A percentile compares a stretch with the other conserved stretches of the same genome.
These are phyloP conservation scores for Epirrhoe alternata DNA, from an alignment of 2,888 invertebrate genomes.

Conservation along the genomic window DNA sequence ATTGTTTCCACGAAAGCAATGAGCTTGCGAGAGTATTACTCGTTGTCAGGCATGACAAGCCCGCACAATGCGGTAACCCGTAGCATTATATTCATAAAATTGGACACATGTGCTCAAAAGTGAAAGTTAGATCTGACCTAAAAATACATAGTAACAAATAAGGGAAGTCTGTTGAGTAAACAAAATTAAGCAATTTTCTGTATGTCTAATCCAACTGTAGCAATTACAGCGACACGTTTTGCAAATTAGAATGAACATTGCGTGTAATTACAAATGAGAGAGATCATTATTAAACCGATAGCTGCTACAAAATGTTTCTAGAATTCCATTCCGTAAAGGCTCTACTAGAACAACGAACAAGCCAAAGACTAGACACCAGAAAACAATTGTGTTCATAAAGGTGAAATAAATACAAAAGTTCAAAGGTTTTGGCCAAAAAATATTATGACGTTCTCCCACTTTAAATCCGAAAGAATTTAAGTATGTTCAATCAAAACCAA, in stretches of 20 bases:
- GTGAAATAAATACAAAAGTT: conserved; percentile 7
- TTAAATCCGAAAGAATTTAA: neutral
- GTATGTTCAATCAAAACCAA: too few species aligned
- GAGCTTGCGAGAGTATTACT: neutral
- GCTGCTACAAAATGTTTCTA: neutral
- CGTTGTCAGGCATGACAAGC: neutral
- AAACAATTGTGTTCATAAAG: conserved; percentile 17
- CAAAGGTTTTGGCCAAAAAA: neutral
- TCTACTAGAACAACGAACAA: conserved; percentile 16
- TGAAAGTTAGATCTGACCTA: conserved; percentile 27
- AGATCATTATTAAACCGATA: neutral
- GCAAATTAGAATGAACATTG: conserved; percentile 3
- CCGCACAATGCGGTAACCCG: neutral
- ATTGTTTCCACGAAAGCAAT: neutral
- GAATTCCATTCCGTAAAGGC: conserved; percentile 1
- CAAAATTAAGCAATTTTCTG: conserved; percentile 24
- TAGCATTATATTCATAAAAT: neutral
- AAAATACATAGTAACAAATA: conserved; percentile 17
- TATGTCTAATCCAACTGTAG: neutral
- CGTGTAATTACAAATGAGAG: conserved; percentile 3
- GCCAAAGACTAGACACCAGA: neutral
- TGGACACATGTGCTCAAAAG: conserved; percentile 19
- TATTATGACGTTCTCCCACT: neutral
- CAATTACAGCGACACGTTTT: neutral
- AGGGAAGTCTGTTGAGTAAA: conserved; percentile 26